Percentiles rank a stretch among this genome's conserved stretches.
These are phyloP conservation scores for Branchinecta lindahli DNA, from an alignment of 1,140 invertebrate genomes.

Conservation along the genomic window DNA sequence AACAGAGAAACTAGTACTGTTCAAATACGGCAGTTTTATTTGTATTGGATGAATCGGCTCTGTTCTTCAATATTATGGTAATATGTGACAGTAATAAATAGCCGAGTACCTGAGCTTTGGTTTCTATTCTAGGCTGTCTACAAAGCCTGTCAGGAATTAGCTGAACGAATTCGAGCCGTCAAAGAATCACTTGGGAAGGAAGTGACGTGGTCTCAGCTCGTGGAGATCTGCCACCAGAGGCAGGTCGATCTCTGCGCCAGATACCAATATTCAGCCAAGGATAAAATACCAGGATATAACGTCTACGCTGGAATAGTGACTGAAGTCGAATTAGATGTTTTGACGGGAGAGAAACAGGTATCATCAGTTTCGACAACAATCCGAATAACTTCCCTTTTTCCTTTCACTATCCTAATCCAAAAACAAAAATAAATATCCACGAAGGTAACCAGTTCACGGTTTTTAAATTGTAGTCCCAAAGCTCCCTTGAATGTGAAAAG, in stretches of 20 bases:
- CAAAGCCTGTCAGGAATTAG: background rate
- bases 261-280: background rate
- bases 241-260: background rate
- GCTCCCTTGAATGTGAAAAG: too few relatives aligned
- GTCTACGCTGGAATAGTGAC: conserved; percentile 10
- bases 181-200: background rate
- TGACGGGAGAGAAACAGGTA: conserved; percentile 14
- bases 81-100: too few relatives aligned
- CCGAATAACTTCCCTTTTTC: too few relatives aligned
- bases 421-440: too few relatives aligned
- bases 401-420: too few relatives aligned
- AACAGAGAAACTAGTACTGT: too few relatives aligned
- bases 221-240: background rate
- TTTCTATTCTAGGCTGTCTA: background rate
- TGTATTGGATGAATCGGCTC: too few relatives aligned
- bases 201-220: background rate
- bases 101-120: too few relatives aligned
- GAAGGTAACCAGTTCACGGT: too few relatives aligned
- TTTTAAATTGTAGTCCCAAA: too few relatives aligned
- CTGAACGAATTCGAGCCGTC: background rate
- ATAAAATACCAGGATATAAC: background rate
- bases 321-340: conserved; percentile 14
- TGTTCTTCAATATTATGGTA: too few relatives aligned
- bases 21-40: too few relatives aligned
- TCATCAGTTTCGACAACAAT: background rate